Evolutionary conservation across 2,888 invertebrate genomes (phyloP).

Genomic region (Julus scandinavius): DNA sequence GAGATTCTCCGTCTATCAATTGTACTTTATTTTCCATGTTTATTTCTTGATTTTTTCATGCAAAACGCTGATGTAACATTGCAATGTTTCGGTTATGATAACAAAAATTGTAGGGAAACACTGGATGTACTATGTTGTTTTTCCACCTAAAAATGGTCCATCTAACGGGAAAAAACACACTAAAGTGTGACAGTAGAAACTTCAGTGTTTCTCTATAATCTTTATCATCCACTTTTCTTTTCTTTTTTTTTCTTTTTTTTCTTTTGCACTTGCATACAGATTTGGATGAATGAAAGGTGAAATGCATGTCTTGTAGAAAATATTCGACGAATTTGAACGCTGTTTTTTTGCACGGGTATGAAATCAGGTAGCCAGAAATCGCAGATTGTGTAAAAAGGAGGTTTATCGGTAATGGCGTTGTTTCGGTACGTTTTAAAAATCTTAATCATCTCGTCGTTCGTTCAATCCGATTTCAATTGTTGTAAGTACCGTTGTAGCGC

Average conservation of each 20-base stretch:
- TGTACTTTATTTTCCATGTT: background rate
- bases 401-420: slow-evolving; percentile 22
- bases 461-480: slow-evolving; percentile 49
- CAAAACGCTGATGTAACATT: background rate
- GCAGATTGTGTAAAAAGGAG: background rate
- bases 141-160: background rate
- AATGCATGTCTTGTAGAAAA: background rate
- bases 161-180: too few species aligned
- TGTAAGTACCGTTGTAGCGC: slow-evolving; percentile 44
- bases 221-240: too few species aligned
- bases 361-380: background rate
- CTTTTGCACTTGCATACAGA: background rate
- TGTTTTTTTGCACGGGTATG: background rate
- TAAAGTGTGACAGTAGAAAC: too few species aligned
- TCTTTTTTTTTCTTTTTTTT: background rate
- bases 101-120: background rate
- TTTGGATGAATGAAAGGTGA: background rate
- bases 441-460: slow-evolving; percentile 47
- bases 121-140: background rate
- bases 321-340: background rate
- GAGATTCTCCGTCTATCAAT: background rate
- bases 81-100: background rate
- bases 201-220: too few species aligned
- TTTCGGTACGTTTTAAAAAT: slow-evolving; percentile 23
- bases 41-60: background rate